Percentiles rank a stretch among this genome's conserved stretches.
Conservation (phyloP, 2,113 vertebrate species). For the Opisthocomus hoazin region DNA sequence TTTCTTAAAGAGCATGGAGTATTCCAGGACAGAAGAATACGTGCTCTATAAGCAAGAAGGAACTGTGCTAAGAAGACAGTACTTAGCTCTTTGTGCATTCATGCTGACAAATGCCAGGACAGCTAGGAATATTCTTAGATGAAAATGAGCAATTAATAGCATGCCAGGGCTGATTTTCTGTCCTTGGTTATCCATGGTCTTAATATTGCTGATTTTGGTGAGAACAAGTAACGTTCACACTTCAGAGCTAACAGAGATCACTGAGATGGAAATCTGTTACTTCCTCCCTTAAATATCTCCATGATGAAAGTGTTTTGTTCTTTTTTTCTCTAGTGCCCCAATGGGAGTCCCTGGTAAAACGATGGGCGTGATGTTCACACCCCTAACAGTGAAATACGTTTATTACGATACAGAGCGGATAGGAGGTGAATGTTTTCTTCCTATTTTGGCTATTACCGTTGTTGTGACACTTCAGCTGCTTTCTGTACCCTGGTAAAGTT, state of each 20-base stretch:
- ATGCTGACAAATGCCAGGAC: background rate
- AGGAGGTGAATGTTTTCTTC: slow-evolving; percentile 79
- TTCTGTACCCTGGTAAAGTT: background rate
- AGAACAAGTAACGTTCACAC: background rate
- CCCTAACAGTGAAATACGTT: slow-evolving; percentile 88
- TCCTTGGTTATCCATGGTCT: background rate
- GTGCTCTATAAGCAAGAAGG: background rate
- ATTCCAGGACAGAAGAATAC: background rate
- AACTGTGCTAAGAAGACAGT: background rate
- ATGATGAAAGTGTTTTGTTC: background rate
- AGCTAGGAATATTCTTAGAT: background rate
- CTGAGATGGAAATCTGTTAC: background rate
- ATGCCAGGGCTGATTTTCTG: background rate
- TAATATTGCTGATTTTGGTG: background rate
- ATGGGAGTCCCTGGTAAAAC: slow-evolving; percentile 97
- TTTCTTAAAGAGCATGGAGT: background rate
- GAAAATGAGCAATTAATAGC: background rate
- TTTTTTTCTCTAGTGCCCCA: slow-evolving; percentile 78
- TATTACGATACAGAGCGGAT: slow-evolving; percentile 97
- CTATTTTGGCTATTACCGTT: background rate
- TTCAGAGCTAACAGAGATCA: background rate
- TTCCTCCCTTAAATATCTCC: background rate
- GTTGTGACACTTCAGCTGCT: background rate
- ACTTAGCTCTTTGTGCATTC: background rate
- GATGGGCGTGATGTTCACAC: slow-evolving; percentile 98